Percentiles rank a stretch among this genome's conserved stretches.
These are phyloP conservation scores for Argyrosomus regius DNA, from an alignment of 2,797 vertebrate species.

Conservation along the genomic window DNA sequence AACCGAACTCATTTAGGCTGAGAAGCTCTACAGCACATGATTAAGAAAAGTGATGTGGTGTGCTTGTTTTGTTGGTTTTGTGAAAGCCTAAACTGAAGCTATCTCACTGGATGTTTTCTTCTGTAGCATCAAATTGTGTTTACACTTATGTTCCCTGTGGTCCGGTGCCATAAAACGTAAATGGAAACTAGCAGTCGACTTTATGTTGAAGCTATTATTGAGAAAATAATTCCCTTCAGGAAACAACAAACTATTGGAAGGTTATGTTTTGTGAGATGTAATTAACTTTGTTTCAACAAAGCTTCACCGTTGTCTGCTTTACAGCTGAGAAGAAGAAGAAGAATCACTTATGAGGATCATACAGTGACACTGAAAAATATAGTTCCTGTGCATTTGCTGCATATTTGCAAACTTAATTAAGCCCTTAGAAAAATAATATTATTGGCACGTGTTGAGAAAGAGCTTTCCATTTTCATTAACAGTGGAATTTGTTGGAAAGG, in stretches of 20 bases:
- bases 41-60: constrained; percentile 35
- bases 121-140: constrained; percentile 48
- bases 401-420: constrained; percentile 75
- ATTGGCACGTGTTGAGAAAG: constrained; percentile 76
- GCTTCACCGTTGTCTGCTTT: constrained; percentile 30
- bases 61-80: constrained; percentile 46
- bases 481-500: constrained; percentile 79
- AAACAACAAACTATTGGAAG: constrained; percentile 55
- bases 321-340: constrained; percentile 11
- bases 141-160: constrained; percentile 48
- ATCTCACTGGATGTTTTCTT: constrained; percentile 32
- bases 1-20: constrained; percentile 19
- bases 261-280: constrained; percentile 49
- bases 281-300: constrained; percentile 58
- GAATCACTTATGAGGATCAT: neutral
- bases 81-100: constrained; percentile 38
- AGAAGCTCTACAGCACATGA: constrained; percentile 22
- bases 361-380: constrained; percentile 34
- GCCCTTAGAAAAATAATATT: constrained; percentile 83
- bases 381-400: constrained; percentile 61
- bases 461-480: constrained; percentile 82
- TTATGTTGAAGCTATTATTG: constrained; percentile 48
- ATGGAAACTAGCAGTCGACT: constrained; percentile 53
- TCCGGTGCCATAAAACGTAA: constrained; percentile 46
- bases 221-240: constrained; percentile 57